Conservation (phyloP, 2,888 invertebrate genomes). For the Tenthredo livida region DNA sequence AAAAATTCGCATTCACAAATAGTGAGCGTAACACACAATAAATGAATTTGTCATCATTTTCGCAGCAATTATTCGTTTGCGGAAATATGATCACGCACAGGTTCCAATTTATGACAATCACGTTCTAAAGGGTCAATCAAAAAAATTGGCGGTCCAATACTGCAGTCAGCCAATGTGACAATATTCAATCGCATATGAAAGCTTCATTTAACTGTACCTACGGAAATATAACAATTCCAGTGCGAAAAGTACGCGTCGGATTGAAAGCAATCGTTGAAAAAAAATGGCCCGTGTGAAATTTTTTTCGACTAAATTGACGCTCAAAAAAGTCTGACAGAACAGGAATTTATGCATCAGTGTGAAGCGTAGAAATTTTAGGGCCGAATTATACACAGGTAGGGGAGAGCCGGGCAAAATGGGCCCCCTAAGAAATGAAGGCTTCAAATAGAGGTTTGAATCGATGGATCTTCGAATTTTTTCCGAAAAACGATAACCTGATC, state of each 20-base stretch:
- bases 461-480: no score
- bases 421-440: no score
- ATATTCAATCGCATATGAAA: constrained; percentile 21
- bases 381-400: no score
- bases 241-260: not conserved
- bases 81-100: not conserved
- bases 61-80: not conserved
- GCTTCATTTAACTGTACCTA: constrained; percentile 22
- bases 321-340: not conserved
- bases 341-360: not conserved
- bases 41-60: constrained; percentile 33
- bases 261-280: not conserved
- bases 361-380: not conserved
- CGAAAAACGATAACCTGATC: no score
- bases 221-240: constrained; percentile 18
- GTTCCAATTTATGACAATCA: constrained; percentile 32
- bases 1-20: not conserved
- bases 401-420: no score
- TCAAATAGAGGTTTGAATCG: no score
- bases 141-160: not conserved
- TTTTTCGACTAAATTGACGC: not conserved
- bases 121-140: constrained; percentile 43
- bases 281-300: not conserved
- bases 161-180: constrained; percentile 15
- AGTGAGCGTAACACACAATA: not conserved